phyloP scores from a whole-genome alignment of 30 jellyfish, hydroid and myxozoan species.

The Aurelia sp. region DNA sequence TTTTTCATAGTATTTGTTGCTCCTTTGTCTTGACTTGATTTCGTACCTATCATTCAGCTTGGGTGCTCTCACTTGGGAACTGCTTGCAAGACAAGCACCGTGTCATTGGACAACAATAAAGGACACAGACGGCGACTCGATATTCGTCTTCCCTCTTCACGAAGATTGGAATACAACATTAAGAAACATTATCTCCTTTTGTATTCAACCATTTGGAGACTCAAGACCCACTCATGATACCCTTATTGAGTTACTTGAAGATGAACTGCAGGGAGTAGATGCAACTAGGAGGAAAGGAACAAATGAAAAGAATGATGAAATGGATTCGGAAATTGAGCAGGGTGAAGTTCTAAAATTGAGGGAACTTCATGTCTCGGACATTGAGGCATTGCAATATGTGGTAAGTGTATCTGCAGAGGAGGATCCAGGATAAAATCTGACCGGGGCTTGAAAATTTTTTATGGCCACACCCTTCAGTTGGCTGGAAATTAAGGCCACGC shows the following conservation, averaged over 20 bases:
- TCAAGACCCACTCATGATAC: slow-evolving; percentile 40
- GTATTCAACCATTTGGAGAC: slow-evolving; percentile 29
- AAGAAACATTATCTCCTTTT: slow-evolving; percentile 40
- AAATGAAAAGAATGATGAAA: too few species aligned
- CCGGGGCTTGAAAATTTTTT: too few species aligned
- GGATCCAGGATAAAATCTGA: too few species aligned
- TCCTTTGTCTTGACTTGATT: not conserved
- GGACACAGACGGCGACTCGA: slow-evolving; percentile 7
- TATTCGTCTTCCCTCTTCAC: slow-evolving; percentile 39
- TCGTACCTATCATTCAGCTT: slow-evolving; percentile 12
- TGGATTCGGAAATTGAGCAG: too few species aligned
- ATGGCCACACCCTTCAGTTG: too few species aligned
- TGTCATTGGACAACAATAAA: slow-evolving; percentile 44
- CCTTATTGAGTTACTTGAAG: slow-evolving; percentile 22
- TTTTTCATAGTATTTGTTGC: not conserved
- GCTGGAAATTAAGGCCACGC: too few species aligned
- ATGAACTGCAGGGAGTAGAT: not conserved
- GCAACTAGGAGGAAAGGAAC: not conserved
- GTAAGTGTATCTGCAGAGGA: too few species aligned
- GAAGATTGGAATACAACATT: slow-evolving; percentile 26
- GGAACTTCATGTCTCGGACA: too few species aligned
- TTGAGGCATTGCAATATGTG: too few species aligned
- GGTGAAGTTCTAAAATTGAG: too few species aligned
- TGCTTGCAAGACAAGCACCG: slow-evolving; percentile 45
- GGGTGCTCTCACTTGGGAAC: slow-evolving; percentile 59